A percentile compares a stretch with the other conserved stretches of the same genome.
Evolutionary conservation across 2,797 vertebrate species (phyloP).

Genomic region (Lindbergichthys nudifrons): DNA sequence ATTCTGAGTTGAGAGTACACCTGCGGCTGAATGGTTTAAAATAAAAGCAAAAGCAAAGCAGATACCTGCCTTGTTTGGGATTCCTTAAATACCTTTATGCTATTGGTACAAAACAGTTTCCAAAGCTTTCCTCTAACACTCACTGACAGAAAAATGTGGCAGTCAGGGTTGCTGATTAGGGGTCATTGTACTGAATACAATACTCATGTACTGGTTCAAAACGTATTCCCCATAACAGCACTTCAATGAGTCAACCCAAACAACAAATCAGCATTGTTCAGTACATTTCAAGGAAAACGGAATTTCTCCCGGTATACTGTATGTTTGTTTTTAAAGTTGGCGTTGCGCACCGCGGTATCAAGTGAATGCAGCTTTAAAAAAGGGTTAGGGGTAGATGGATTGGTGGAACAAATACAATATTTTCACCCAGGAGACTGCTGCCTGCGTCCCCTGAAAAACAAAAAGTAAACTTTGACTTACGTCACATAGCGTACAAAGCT

Average conservation of each 20-base stretch:
- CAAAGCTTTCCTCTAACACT: conserved; percentile 12
- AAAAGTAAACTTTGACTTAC: no score
- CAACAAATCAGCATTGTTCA: no score
- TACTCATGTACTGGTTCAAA: not conserved
- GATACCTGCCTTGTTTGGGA: conserved; percentile 30
- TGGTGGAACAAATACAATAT: no score
- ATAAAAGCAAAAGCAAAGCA: conserved; percentile 12
- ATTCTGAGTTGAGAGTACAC: not conserved
- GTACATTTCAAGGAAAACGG: no score
- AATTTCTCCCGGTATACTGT: no score
- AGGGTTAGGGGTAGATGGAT: no score
- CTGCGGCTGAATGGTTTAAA: not conserved
- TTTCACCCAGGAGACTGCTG: no score
- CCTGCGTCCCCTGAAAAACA: no score
- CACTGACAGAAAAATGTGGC: not conserved
- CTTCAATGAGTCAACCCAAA: not conserved
- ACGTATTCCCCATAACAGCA: not conserved
- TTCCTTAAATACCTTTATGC: conserved; percentile 40
- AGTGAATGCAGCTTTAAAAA: no score
- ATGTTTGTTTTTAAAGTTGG: no score
- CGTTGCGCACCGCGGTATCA: no score
- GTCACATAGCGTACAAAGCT: no score
- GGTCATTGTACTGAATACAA: not conserved
- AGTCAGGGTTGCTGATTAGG: not conserved
- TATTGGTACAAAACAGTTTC: conserved; percentile 17